Evolutionary conservation across 2,797 vertebrate species (phyloP).

Genomic region (Sebastes glaucus): DNA sequence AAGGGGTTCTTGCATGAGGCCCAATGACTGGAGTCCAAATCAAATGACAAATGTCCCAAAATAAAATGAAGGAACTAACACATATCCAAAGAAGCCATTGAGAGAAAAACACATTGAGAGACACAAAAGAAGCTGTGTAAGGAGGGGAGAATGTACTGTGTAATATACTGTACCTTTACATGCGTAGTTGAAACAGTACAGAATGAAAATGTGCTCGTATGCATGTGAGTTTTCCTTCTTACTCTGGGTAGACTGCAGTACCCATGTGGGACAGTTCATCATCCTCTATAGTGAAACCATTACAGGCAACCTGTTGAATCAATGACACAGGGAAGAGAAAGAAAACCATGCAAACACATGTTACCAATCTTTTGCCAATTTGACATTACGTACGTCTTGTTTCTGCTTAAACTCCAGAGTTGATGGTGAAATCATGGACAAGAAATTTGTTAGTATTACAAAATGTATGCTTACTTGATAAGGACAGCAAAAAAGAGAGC

Average conservation of each 20-base stretch:
- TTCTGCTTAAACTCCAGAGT: not conserved
- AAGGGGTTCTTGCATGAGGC: no score
- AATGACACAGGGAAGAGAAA: not conserved
- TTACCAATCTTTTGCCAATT: not conserved
- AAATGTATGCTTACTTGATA: not conserved
- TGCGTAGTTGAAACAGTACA: not conserved
- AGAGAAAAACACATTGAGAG: not conserved
- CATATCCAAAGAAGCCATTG: not conserved
- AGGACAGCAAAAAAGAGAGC: not conserved
- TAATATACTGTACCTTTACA: not conserved
- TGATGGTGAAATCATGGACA: not conserved
- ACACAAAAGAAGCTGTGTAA: not conserved
- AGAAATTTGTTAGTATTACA: not conserved
- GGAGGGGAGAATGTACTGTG: not conserved
- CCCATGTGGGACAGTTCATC: constrained; percentile 95
- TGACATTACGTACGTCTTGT: not conserved
- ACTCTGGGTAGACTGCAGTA: constrained; percentile 96
- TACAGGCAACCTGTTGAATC: constrained; percentile 90
- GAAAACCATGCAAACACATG: not conserved
- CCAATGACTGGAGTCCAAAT: not conserved
- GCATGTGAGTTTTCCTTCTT: constrained; percentile 55
- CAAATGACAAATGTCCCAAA: not conserved
- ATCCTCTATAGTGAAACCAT: constrained; percentile 97
- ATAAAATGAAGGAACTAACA: not conserved
- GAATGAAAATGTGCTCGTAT: constrained; percentile 8